Conservation (phyloP, 2,888 invertebrate species). For the Nephrotoma guestfalica region DNA sequence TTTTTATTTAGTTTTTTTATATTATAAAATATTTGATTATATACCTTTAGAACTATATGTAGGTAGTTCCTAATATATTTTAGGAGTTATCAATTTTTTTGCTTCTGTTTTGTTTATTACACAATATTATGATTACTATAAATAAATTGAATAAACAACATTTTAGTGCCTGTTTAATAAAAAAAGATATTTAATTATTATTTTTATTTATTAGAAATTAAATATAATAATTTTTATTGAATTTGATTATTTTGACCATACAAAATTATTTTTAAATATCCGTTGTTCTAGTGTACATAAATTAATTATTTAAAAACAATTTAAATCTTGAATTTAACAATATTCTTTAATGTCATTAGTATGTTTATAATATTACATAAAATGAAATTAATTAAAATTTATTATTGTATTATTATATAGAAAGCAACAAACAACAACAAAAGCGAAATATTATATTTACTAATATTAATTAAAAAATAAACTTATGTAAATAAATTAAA, state of each 20-base stretch:
- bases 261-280: not conserved
- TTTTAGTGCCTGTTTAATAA: not conserved
- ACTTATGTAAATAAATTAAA: conserved; percentile 1
- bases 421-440: not conserved
- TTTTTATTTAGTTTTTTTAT: not conserved
- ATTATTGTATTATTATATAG: too few species aligned
- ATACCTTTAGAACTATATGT: not conserved
- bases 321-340: not conserved
- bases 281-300: not conserved
- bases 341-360: not conserved
- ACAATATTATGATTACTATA: not conserved
- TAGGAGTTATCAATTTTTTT: not conserved
- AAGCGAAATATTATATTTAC: not conserved
- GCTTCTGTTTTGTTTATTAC: not conserved
- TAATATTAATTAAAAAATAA: not conserved
- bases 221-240: not conserved
- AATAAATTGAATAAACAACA: not conserved
- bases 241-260: not conserved
- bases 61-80: not conserved
- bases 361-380: not conserved
- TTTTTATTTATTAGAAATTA: not conserved
- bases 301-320: not conserved
- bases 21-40: not conserved
- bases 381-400: too few species aligned
- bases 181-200: not conserved